Base-by-base conservation (phyloP, 2,113 vertebrate genomes). In the Oxygymnocypris stewartii region DNA sequence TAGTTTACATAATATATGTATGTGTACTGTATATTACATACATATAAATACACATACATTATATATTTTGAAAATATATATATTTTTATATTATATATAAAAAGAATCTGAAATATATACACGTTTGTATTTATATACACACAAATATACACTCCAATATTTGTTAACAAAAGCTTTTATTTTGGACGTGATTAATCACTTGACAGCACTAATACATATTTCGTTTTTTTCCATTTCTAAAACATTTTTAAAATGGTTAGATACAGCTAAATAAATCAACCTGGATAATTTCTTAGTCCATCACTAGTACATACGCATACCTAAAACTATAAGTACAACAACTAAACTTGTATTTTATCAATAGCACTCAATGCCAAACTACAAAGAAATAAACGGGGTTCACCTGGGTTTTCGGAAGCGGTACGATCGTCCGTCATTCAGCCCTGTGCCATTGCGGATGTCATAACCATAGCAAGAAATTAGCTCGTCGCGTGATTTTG, bases 401-500 rank as follows among this genome's bases (percentile, higher is more conserved):
- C 90, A 98, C 98, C 98, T 96, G 0, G 97, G 95, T 69, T 97
- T 95, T 85, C 97, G 95, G 84, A 95, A 92, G 59, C 96, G 92
- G 76, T 94, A 94, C 0, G 94, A 90, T 7, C 96, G 94, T 84
- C 95, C 95, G 74, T 98, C 97, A 0, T 96, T 96, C 0, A 94
- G 88, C 59, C 96, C 95, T 25, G 96, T 95, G 20, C 96, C 95
- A 0, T 97, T 98, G 0, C 98, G 94, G 91, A 99, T 99, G 92
- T 99, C 98, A 1, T 99, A 99, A 0, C 98, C 98, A 0, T 99
- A 99, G n/a, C 97, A 93, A 0, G 97, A 95, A 0, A 99, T 96
- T 67, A 99, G 95, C 90, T 99, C 98, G 85, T 98, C 96, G 5
- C 97, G 95, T 75, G 96, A 97, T 91, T 99, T 99, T 0, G 98